Conservation (phyloP, 2,888 invertebrate species). For the Xiphydria camelus region DNA sequence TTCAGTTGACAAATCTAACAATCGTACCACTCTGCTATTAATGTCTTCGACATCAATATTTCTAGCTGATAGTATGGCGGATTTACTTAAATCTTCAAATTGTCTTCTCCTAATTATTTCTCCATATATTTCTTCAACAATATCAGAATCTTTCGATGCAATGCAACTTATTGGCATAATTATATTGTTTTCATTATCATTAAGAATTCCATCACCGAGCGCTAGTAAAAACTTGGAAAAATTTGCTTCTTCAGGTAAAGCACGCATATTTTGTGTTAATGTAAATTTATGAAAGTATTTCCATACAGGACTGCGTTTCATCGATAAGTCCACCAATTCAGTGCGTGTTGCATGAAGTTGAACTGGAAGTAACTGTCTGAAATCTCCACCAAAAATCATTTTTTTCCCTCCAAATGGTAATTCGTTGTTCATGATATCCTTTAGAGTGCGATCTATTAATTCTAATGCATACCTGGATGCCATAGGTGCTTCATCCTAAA, state of each 20-base stretch:
- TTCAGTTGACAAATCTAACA: too few species aligned
- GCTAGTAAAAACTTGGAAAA: constrained; percentile 24
- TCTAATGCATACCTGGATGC: constrained; percentile 25
- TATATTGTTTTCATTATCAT: constrained; percentile 5
- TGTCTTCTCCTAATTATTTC: too few species aligned
- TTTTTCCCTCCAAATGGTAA: constrained; percentile 31
- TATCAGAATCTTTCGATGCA: background rate
- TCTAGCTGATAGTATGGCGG: too few species aligned
- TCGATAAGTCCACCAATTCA: constrained; percentile 26
- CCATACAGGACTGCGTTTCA: constrained; percentile 28
- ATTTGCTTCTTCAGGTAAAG: constrained; percentile 19
- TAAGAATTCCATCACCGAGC: constrained; percentile 18
- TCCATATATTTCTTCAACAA: background rate
- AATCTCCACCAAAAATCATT: constrained; percentile 16
- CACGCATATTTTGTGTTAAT: constrained; percentile 21
- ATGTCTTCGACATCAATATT: too few species aligned
- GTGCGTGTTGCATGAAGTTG: constrained; percentile 10
- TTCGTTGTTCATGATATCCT: constrained; percentile 29
- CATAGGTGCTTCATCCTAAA: constrained; percentile 32
- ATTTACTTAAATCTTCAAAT: too few species aligned
- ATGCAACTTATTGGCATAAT: background rate
- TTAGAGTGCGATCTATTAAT: constrained; percentile 26
- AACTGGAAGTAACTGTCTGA: constrained; percentile 17
- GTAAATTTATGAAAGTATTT: constrained; percentile 21
- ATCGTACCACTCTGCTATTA: too few species aligned